Evolutionary conservation across 1,140 invertebrate species (phyloP).

Genomic region (Drosophila repletoides): DNA sequence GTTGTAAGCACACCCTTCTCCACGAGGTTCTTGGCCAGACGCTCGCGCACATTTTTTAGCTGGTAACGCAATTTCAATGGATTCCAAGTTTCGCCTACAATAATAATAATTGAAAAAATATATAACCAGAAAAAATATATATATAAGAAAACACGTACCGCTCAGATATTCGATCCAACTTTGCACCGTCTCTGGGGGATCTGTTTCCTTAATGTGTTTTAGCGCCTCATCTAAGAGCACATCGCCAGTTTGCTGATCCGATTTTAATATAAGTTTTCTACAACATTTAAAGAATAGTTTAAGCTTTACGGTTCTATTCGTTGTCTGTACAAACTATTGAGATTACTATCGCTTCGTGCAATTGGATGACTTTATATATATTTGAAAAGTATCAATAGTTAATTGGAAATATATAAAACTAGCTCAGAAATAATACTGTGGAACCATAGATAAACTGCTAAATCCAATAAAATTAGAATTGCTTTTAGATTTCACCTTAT

Average conservation of each 20-base stretch:
- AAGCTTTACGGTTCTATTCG: too few species aligned
- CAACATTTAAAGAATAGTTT: conserved; percentile 50
- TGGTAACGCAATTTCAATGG: conserved; percentile 99
- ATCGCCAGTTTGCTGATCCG: conserved; percentile 97
- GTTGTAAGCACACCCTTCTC: conserved; percentile 99
- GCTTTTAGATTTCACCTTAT: too few species aligned
- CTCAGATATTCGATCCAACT: conserved; percentile 99
- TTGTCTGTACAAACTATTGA: too few species aligned
- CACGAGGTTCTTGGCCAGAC: conserved; percentile 99
- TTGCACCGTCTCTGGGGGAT: conserved; percentile 98
- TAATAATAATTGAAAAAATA: conserved; percentile 40
- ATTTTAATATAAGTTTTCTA: conserved; percentile 86
- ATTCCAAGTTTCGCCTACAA: conserved; percentile 99
- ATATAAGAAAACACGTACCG: conserved; percentile 85
- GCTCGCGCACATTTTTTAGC: conserved; percentile 98
- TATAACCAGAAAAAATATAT: conserved; percentile 10
- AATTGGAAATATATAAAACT: too few species aligned
- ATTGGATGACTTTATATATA: too few species aligned
- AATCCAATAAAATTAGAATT: too few species aligned
- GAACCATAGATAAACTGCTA: too few species aligned
- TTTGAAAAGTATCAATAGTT: too few species aligned
- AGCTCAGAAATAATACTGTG: too few species aligned
- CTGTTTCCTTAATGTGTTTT: conserved; percentile 98
- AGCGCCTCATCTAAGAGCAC: conserved; percentile 98
- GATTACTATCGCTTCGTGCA: too few species aligned